Base-by-base conservation (phyloP, 2,797 vertebrate genomes). In the Zonotrichia albicollis region DNA sequence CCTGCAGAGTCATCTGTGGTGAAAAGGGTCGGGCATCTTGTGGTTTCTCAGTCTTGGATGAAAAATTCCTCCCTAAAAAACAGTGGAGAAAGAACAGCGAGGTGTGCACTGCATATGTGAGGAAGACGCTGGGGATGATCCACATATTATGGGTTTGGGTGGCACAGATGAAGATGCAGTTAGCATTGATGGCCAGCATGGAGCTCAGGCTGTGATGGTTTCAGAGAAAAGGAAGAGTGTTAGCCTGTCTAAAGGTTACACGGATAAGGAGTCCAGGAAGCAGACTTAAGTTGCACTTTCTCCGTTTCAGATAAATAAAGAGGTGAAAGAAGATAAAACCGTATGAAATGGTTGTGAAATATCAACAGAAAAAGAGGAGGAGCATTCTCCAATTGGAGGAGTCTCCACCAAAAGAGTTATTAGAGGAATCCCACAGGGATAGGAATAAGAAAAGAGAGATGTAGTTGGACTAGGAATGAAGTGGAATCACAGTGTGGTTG, bases 101-200 rank as follows among this genome's bases (percentile, higher is more conserved):
- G 27, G 50, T 25, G 3, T 20, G 3, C 5, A 1, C 12, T 72
- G 26, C 0, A 0, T 34, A 17, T 9, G 7, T 29, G 65, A 46
- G 32, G 60, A 40, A 64, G 42, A 30, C 25, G 2, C 2, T 58
- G 46, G 16, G 53, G 53, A 3, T 86, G 55, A 60, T 55, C 54
- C 43, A 11, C 2, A 2, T 29, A 18, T 83, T 65, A 22, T 4
- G 16, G n/a, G 20, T 53, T 58, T 61, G 58, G 21, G 65, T 40
- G 82, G 19, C 43, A 3, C 0, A 13, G 57, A 6, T 66, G 70
- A 19, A 84, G 60, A 27, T 74, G 42, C 0, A 6, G 4, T 75
- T 78, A 51, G 40, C 45, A 16, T 2, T 5, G 38, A 12, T 32
- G n/a, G 57, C 12, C 4, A 8, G 13, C 3, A 16, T 32, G 43